Evolutionary conservation across 2,797 vertebrate genomes (phyloP), one percentile per base, ranked within the genome.

Genomic region (Acomys russatus): DNA sequence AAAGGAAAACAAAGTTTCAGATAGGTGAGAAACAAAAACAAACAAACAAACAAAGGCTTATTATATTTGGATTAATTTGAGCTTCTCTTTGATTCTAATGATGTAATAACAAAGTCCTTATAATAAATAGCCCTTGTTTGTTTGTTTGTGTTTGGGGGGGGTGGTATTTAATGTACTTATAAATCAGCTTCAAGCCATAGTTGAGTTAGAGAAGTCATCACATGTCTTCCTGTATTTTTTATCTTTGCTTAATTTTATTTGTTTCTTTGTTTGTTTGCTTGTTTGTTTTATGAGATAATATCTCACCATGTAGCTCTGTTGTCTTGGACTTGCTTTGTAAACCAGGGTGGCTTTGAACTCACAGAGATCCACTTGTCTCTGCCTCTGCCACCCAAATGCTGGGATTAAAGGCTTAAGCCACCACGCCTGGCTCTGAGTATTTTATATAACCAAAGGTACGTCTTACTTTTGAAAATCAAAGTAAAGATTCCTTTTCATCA

Each of bases 51-150:
- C 20, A 33, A 38, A 5, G 49, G 51, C 68, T 76, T 84, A 87
- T 38, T 94, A 63, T 77, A 44, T 54, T 15, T 78, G 56, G 10
- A 82, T 33, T 90, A 93, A 86, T 49, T 56, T 83, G 54, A 61
- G 4, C 9, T 83, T 85, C 18, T 88, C 35, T 91, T 80, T 90
- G 70, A 91, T 84, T 91, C 44, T 83, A 95, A 92, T 66, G 28
- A 68, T 66, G 9, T 54, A 76, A 59, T 10, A 79, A 77, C 61
- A 92, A 88, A 92, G 44, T n/a, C 54, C 90, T 38, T 8, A 30
- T 73, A 59, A 59, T 59, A 91, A 83, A 92, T 74, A 61, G 23
- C 35, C 54, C 86, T 56, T 17, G 35, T 80, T 78, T 51, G 90
- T 49, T 71, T 14, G 51, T 68, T 51, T 68, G 56, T 3, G 14